Percentiles rank a stretch among this genome's conserved stretches.
These are phyloP conservation scores for Punctoribates punctum DNA, from an alignment of 2,888 invertebrate genomes.

Conservation along the genomic window DNA sequence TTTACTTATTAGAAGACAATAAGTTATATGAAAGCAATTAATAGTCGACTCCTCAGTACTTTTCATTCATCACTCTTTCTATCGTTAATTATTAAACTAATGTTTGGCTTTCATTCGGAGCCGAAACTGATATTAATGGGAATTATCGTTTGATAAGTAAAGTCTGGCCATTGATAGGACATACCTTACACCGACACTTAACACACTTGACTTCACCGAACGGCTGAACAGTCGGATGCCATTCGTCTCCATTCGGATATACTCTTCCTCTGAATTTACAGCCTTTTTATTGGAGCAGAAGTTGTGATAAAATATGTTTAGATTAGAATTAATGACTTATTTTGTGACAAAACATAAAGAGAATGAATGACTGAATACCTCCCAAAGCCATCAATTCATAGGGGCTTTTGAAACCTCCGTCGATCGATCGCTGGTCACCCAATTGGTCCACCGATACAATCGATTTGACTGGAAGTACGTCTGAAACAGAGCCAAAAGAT, in stretches of 20 bases:
- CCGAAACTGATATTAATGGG: too few species aligned
- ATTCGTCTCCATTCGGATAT: conserved; percentile 72
- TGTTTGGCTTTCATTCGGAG: too few species aligned
- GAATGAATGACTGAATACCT: conserved; percentile 47
- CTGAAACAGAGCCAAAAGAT: not conserved
- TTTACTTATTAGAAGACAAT: too few species aligned
- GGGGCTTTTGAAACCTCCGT: conserved; percentile 39
- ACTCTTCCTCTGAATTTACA: conserved; percentile 64
- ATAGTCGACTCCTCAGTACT: too few species aligned
- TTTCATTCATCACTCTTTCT: too few species aligned
- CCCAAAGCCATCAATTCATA: conserved; percentile 48
- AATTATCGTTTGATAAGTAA: too few species aligned
- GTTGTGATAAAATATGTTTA: too few species aligned
- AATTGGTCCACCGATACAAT: conserved; percentile 42
- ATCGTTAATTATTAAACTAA: too few species aligned
- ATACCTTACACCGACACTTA: conserved; percentile 75
- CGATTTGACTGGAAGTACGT: conserved; percentile 33
- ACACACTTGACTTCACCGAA: conserved; percentile 85
- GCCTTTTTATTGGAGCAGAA: conserved; percentile 60
- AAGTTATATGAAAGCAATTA: too few species aligned
- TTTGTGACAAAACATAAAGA: too few species aligned
- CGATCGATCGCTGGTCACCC: conserved; percentile 43
- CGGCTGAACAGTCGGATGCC: conserved; percentile 81
- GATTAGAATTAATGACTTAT: too few species aligned
- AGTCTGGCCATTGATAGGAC: conserved; percentile 9